A percentile compares a stretch with the other conserved stretches of the same genome.
These are phyloP conservation scores for Atethmia centrago DNA, from an alignment of 2,888 invertebrate genomes.

Conservation along the genomic window DNA sequence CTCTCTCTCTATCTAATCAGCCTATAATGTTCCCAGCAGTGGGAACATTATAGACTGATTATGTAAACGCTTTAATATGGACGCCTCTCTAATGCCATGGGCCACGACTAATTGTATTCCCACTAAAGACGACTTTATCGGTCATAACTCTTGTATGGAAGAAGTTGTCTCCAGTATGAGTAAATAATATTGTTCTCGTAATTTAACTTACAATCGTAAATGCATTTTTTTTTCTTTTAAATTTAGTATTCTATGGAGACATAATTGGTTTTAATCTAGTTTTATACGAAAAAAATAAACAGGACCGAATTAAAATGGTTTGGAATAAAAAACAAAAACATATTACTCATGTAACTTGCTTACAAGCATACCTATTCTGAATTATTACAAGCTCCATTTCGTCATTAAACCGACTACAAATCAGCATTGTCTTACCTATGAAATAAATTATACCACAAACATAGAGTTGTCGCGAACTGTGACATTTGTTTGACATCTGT, in stretches of 20 bases:
- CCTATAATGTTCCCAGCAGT: no score
- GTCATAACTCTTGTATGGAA: no score
- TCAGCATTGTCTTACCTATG: slow-evolving; percentile 36
- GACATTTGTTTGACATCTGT: slow-evolving; percentile 61
- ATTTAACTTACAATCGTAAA: no score
- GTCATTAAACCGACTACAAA: slow-evolving; percentile 37
- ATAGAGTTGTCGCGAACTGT: slow-evolving; percentile 49
- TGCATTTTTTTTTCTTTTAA: not conserved
- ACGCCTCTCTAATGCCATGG: not conserved
- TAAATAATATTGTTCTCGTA: no score
- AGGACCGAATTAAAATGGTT: not conserved
- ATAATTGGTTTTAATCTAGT: no score
- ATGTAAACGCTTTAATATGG: not conserved
- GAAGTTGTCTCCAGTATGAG: no score
- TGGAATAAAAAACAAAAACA: not conserved
- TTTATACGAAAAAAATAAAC: no score
- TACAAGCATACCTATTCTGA: not conserved
- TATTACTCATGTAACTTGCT: not conserved
- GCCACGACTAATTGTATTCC: not conserved
- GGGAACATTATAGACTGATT: no score
- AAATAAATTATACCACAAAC: slow-evolving; percentile 50
- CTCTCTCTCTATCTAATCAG: no score
- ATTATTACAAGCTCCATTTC: not conserved
- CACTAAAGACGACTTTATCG: not conserved
- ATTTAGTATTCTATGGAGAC: not conserved